Percentiles rank a stretch among this genome's conserved stretches.
phyloP scores from a whole-genome alignment of 1,140 invertebrate genomes.

The Copidosoma floridanum region DNA sequence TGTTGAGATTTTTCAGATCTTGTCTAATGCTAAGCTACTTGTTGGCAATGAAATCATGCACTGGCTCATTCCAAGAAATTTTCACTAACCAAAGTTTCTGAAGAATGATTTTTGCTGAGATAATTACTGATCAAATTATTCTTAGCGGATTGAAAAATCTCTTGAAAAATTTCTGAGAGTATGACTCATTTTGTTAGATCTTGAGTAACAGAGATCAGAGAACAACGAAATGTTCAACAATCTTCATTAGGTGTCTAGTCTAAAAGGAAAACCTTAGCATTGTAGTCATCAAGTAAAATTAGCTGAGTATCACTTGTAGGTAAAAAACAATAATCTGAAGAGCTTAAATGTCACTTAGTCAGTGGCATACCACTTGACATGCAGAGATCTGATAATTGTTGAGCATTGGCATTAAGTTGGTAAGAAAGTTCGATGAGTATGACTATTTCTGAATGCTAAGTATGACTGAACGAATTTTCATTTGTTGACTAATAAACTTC shows the following conservation, averaged over 20 bases:
- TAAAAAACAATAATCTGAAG: background rate
- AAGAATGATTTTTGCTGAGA: conserved; percentile 25
- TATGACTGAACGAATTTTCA: too few species aligned
- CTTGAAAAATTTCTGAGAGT: too few species aligned
- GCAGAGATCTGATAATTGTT: background rate
- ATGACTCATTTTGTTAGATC: background rate
- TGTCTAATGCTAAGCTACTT: conserved; percentile 11
- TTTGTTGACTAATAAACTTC: too few species aligned
- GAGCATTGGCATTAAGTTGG: background rate
- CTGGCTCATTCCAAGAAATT: conserved; percentile 28
- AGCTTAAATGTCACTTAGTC: background rate
- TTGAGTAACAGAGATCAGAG: background rate
- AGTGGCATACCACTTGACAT: background rate
- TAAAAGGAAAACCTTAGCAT: background rate
- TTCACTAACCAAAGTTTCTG: conserved; percentile 34
- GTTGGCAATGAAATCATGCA: background rate
- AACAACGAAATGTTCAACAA: background rate
- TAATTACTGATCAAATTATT: too few species aligned
- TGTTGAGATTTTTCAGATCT: conserved; percentile 6
- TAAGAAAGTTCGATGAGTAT: background rate
- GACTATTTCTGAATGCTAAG: background rate
- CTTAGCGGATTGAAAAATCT: too few species aligned
- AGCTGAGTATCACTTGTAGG: background rate
- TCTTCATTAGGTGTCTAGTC: background rate
- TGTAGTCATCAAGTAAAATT: background rate